phyloP scores from a whole-genome alignment of 2,113 vertebrate species.

The Urocolius indicus region DNA sequence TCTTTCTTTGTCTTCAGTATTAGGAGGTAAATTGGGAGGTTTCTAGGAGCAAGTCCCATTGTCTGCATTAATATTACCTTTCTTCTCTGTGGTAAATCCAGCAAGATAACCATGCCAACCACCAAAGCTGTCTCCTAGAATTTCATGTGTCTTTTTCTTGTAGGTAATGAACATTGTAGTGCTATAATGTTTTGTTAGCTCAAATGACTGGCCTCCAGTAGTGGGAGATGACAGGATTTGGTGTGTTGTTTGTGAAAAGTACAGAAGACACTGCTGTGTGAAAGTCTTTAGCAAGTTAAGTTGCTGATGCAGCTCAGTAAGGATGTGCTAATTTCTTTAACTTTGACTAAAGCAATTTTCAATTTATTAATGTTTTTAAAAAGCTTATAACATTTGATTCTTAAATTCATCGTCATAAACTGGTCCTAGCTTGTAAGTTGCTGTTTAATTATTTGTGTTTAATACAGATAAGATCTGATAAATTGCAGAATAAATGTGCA shows the following conservation, averaged over 20 bases:
- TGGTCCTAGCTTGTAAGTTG: background rate
- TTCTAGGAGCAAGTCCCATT: background rate
- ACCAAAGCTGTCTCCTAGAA: background rate
- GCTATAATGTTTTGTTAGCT: background rate
- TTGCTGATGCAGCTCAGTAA: background rate
- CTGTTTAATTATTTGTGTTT: background rate
- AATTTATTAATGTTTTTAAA: background rate
- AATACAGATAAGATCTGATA: background rate
- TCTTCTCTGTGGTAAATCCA: background rate
- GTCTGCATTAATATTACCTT: background rate
- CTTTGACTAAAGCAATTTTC: background rate
- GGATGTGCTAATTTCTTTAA: background rate
- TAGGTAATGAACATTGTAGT: background rate
- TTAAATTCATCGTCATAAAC: background rate
- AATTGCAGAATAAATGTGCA: background rate
- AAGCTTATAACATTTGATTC: background rate
- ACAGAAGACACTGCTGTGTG: rapidly evolving
- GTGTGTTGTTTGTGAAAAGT: background rate
- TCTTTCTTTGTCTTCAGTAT: background rate
- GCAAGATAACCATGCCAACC: background rate
- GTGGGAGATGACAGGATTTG: background rate
- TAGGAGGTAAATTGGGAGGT: background rate
- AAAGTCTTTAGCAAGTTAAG: background rate
- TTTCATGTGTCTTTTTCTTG: background rate
- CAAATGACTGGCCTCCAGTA: background rate